Conservation (phyloP, 2,797 vertebrate genomes). For the Ptychadena robeensis region DNA sequence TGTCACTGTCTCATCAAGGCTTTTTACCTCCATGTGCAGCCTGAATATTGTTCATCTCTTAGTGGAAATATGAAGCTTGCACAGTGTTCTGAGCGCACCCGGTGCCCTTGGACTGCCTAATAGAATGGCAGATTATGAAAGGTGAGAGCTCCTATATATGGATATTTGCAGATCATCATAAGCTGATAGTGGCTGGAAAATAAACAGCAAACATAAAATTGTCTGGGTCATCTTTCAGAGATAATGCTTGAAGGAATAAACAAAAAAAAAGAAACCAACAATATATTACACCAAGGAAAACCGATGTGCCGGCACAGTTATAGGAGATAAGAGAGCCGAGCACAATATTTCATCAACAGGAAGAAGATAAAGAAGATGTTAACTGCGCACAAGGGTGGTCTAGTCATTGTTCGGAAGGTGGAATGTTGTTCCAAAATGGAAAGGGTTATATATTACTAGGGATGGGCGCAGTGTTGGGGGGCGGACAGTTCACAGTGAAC, state of each 20-base stretch:
- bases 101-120: constrained; percentile 9
- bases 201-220: constrained; percentile 7
- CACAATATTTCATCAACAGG: constrained; percentile 21
- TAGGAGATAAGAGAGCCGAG: constrained; percentile 31
- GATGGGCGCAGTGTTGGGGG: too few species aligned
- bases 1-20: constrained; percentile 18
- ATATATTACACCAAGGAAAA: constrained; percentile 14
- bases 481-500: too few species aligned
- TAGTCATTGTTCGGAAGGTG: neutral
- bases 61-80: constrained; percentile 2
- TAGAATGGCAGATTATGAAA: constrained; percentile 15
- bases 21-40: neutral
- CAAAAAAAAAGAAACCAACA: constrained; percentile 20
- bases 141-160: constrained; percentile 23
- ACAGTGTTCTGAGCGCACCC: neutral
- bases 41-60: constrained; percentile 21
- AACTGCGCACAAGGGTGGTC: neutral
- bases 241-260: constrained; percentile 31
- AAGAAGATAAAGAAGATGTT: neutral
- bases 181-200: constrained; percentile 33
- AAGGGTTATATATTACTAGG: neutral
- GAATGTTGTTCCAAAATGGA: neutral
- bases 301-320: constrained; percentile 29
- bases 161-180: constrained; percentile 45
- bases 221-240: constrained; percentile 43